Evolutionary conservation across 2,113 vertebrate genomes (phyloP).

Genomic region (Xenopus borealis): DNA sequence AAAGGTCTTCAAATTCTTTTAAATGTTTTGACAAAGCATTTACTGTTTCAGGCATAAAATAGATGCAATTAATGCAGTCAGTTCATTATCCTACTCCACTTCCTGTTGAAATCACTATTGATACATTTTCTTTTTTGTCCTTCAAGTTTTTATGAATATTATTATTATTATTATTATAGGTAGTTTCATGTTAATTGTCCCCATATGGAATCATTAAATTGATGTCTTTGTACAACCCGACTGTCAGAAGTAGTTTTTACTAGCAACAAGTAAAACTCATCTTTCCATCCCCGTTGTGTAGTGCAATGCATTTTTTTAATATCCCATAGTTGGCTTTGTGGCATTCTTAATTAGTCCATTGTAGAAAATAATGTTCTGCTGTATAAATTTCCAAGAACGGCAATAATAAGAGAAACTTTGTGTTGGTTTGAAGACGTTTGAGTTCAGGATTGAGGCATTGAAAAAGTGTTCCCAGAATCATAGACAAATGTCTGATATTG

Average conservation of each 20-base stretch:
- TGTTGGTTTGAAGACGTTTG: constrained; percentile 9
- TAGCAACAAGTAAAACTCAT: background rate
- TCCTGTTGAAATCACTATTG: background rate
- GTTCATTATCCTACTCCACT: background rate
- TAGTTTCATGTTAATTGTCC: background rate
- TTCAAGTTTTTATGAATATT: background rate
- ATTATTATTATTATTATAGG: background rate
- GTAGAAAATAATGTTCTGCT: constrained; percentile 29
- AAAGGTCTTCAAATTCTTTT: no score
- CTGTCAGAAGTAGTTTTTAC: background rate
- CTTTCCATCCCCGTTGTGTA: background rate
- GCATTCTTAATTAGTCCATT: constrained; percentile 26
- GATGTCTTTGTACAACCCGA: background rate
- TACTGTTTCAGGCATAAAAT: no score
- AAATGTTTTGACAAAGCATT: no score
- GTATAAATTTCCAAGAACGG: constrained; percentile 35
- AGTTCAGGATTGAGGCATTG: constrained; percentile 25
- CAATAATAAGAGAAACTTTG: constrained; percentile 23
- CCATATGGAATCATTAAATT: constrained; percentile 9
- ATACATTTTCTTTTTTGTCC: background rate
- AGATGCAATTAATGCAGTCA: no score
- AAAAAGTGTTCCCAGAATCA: constrained; percentile 10
- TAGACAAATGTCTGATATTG: no score
- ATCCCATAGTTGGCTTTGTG: background rate
- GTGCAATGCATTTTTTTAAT: background rate